A percentile compares a stretch with the other conserved stretches of the same genome.
Evolutionary conservation across 2,797 vertebrate species (phyloP).

Genomic region (Sebastes iracundus): DNA sequence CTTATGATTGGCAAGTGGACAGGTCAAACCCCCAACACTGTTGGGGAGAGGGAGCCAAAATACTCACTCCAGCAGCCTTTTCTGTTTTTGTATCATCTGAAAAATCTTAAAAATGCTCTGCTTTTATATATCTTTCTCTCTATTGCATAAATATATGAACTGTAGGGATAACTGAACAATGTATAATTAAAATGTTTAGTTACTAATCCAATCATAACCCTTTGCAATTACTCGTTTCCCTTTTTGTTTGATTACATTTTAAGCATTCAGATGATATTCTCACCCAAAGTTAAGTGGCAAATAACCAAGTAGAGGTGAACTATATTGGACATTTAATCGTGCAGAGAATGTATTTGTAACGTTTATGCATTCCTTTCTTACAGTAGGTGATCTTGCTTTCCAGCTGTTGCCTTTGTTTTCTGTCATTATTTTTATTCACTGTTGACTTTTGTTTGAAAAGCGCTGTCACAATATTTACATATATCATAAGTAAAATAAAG

Average conservation of each 20-base stretch:
- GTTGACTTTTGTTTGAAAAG: not conserved
- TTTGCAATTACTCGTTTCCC: not conserved
- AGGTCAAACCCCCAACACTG: not conserved
- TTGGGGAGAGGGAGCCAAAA: not conserved
- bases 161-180: not conserved
- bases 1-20: slow-evolving; percentile 18
- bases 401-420: not conserved
- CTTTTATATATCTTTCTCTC: not conserved
- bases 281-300: not conserved
- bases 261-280: not conserved
- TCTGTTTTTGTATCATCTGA: not conserved
- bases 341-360: not conserved
- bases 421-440: not conserved
- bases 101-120: not conserved
- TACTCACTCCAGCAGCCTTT: not conserved
- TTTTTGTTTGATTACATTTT: not conserved
- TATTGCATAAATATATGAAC: not conserved
- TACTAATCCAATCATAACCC: not conserved
- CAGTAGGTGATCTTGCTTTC: not conserved
- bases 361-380: not conserved
- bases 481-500: not conserved
- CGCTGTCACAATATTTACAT: not conserved
- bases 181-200: not conserved
- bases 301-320: not conserved
- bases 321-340: not conserved